phyloP scores from a whole-genome alignment of 2,797 vertebrate genomes.

The Brachyalestes nurse region DNA sequence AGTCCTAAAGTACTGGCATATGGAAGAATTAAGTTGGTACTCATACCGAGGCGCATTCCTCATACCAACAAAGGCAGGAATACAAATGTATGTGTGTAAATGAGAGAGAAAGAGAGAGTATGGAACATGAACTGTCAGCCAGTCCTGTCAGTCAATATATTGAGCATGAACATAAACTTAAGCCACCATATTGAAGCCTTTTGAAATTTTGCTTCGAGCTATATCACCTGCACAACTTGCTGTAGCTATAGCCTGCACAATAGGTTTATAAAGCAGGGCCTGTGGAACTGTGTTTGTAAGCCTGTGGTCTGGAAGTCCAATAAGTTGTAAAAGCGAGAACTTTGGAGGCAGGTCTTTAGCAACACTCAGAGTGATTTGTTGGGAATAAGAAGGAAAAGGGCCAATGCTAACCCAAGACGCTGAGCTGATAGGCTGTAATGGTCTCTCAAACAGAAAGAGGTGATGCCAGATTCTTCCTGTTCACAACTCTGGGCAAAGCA shows the following conservation, averaged over 20 bases:
- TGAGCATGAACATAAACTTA: constrained; percentile 23
- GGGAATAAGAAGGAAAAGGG: neutral
- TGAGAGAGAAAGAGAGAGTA: neutral
- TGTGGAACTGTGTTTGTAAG: constrained; percentile 7
- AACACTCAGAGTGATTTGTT: neutral
- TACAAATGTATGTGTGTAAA: no score
- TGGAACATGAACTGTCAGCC: constrained; percentile 6
- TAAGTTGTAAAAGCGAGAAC: neutral
- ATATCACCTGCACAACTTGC: neutral
- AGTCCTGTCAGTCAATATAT: constrained; percentile 26
- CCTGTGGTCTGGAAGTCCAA: neutral
- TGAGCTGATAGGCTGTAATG: neutral
- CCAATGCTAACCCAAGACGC: neutral
- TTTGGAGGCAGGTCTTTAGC: neutral
- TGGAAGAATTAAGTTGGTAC: no score
- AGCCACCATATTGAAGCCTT: neutral
- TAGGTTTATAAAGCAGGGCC: neutral
- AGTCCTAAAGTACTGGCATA: no score
- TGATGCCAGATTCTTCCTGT: no score
- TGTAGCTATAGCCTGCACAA: neutral
- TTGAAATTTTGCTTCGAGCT: neutral
- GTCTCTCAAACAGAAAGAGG: neutral
- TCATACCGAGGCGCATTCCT: no score
- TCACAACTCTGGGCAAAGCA: constrained; percentile 12
- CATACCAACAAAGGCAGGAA: no score